Evolutionary conservation across 30 jellyfish, hydroid and myxozoan genomes (phyloP), one percentile per base, ranked within the genome.

Genomic region (Aurelia aurita): DNA sequence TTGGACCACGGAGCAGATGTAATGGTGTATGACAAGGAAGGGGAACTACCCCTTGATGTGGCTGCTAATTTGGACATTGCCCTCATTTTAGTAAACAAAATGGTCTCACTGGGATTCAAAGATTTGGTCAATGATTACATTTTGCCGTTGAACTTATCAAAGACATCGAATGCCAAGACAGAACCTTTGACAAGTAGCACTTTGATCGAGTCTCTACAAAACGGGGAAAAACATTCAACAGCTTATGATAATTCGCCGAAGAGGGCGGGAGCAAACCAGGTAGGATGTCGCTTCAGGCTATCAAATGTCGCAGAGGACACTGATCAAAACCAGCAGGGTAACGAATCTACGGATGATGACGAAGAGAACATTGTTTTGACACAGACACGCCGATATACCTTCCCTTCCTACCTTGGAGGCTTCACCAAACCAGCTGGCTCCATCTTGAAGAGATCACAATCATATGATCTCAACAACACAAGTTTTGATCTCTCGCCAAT

Each of bases 1-100:
- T 21, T 88, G 75, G 77, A 71, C 9, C 60, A 72, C 20, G 96
- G 92, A 28, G 96, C 96, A 23, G 77, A 88, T 58, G 91, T 60
- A 5, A 77, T 88, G 96, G 70, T 14, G 35, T 62, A 32, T 44
- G 63, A 58, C 51, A 29, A 22, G 1, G 84, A 78, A 4, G 91
- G 91, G 78, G 79, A 69, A 39, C 57, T 77, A 14, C 91, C 96
- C 35, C 54, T 87, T 19, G 96, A 88, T 61, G 89, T 88, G 20
- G 85, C 96, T 15, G 77, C 82, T 18, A 45, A 72, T 9, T 61
- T 79, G 49, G 91, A 77, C 20, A 72, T 70, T 12, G 80, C 88
- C 13, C 27, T 34, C 68, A 58, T 72, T 10, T 51, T 88, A n/a
- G 91, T 66, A 19, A 78, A 79, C 18, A 72, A 57, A n/a, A 88